A percentile compares a stretch with the other conserved stretches of the same genome.
Evolutionary conservation across 2,113 vertebrate species (phyloP).

Genomic region (Rhinogobius similis): DNA sequence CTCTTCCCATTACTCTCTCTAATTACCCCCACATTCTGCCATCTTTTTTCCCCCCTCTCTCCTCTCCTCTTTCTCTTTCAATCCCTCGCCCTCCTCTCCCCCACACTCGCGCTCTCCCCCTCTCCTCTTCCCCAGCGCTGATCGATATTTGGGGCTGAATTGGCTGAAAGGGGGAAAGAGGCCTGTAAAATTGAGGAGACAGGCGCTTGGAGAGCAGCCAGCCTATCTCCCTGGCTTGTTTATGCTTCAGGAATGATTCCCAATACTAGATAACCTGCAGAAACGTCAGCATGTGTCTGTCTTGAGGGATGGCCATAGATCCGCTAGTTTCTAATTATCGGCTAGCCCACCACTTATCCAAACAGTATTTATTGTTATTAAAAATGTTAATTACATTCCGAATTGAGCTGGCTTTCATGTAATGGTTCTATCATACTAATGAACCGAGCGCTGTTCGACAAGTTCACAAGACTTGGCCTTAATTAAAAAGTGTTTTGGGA

Average conservation of each 20-base stretch:
- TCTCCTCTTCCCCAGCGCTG: conserved; percentile 37
- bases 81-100: conserved; percentile 31
- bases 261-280: conserved; percentile 73
- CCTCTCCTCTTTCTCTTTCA: conserved; percentile 16
- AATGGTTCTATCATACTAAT: conserved; percentile 6
- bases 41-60: conserved; percentile 18
- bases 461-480: conserved; percentile 13
- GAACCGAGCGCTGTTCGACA: conserved; percentile 23
- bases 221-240: conserved; percentile 72
- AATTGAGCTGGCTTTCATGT: conserved; percentile 29
- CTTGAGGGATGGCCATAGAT: conserved; percentile 68
- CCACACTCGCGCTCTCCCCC: conserved; percentile 18
- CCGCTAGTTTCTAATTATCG: conserved; percentile 69
- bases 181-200: conserved; percentile 73
- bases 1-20: conserved; percentile 43
- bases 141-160: conserved; percentile 77
- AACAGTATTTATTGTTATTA: conserved; percentile 68
- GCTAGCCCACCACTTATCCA: conserved; percentile 53
- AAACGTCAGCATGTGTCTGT: conserved; percentile 72
- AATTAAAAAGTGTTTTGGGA: conserved; percentile 13
- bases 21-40: conserved; percentile 31
- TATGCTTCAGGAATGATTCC: conserved; percentile 77
- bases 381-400: conserved; percentile 58
- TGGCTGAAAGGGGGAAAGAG: conserved; percentile 75
- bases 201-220: conserved; percentile 69